These are phyloP conservation scores for Microcebus murinus DNA, from an alignment of 2,113 vertebrate species.

Conservation along the genomic window DNA sequence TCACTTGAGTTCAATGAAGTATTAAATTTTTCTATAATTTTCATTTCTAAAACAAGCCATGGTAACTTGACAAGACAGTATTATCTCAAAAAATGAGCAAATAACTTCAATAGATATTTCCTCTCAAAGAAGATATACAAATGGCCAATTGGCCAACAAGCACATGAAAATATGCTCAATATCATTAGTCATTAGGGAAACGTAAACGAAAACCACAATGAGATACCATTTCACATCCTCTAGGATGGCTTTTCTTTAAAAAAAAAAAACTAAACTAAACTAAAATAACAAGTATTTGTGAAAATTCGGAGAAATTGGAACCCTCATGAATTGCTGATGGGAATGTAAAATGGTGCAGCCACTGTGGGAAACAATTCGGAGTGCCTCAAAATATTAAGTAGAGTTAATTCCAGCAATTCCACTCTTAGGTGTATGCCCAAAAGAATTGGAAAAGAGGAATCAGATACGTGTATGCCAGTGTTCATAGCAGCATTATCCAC, in stretches of 20 bases:
- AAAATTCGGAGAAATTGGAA: not conserved
- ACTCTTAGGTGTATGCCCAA: not conserved
- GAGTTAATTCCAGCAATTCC: not conserved
- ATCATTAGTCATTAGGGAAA: not conserved
- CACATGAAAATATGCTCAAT: not conserved
- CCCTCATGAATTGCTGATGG: not conserved
- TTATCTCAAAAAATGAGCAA: not conserved
- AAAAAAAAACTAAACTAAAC: not conserved
- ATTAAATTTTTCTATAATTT: constrained; percentile 16
- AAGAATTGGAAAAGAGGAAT: not conserved
- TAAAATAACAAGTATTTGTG: not conserved
- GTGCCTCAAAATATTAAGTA: not conserved
- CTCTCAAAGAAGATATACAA: not conserved
- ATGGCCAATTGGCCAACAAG: not conserved
- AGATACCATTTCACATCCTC: not conserved
- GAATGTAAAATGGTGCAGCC: not conserved
- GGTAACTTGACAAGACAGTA: not conserved
- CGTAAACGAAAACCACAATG: not conserved
- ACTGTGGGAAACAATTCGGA: not conserved
- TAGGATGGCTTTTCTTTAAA: not conserved
- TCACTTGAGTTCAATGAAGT: not conserved
- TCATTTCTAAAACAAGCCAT: not conserved
- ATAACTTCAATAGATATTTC: not conserved
- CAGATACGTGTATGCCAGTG: not conserved
- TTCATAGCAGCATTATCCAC: not conserved